A percentile compares a stretch with the other conserved stretches of the same genome.
phyloP scores from a whole-genome alignment of 2,113 vertebrate species.

The Perca fluviatilis region DNA sequence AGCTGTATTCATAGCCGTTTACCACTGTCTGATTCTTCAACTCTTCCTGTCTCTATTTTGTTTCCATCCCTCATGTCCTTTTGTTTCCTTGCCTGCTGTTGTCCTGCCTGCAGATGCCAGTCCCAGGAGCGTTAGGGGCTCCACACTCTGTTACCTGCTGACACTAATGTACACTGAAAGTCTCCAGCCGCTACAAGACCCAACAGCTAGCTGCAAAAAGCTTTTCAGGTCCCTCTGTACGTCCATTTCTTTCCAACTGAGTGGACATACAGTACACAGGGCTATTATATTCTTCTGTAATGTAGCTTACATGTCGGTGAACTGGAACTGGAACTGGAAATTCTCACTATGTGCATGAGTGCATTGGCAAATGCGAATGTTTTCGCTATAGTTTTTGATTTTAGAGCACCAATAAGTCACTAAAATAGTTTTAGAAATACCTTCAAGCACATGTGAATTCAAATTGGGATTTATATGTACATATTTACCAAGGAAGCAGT shows the following conservation, averaged over 20 bases:
- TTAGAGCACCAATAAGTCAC: not conserved
- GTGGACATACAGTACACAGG: slow-evolving; percentile 20
- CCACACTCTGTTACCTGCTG: slow-evolving; percentile 65
- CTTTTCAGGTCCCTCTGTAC: slow-evolving; percentile 47
- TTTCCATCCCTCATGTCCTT: slow-evolving; percentile 15
- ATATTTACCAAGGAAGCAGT: not conserved
- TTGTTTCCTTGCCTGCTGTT: slow-evolving; percentile 13
- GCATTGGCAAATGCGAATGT: not conserved
- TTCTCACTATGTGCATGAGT: slow-evolving; percentile 8
- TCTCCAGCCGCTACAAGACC: slow-evolving; percentile 51
- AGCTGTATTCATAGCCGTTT: slow-evolving; percentile 4
- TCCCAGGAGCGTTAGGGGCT: slow-evolving; percentile 38
- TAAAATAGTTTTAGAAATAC: not conserved
- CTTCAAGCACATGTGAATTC: not conserved
- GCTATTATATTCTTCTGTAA: not conserved
- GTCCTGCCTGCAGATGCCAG: slow-evolving; percentile 22
- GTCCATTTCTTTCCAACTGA: slow-evolving; percentile 43
- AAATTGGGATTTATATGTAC: not conserved
- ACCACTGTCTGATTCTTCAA: not conserved
- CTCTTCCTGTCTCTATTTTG: slow-evolving; percentile 4
- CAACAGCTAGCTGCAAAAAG: slow-evolving; percentile 60
- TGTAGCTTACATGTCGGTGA: slow-evolving; percentile 18
- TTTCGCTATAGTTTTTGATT: not conserved
- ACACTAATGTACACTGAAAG: slow-evolving; percentile 72
- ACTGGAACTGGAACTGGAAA: slow-evolving; percentile 3